A percentile compares a stretch with the other conserved stretches of the same genome.
Evolutionary conservation across 1,140 invertebrate species (phyloP).

Genomic region (Atta colombica): DNA sequence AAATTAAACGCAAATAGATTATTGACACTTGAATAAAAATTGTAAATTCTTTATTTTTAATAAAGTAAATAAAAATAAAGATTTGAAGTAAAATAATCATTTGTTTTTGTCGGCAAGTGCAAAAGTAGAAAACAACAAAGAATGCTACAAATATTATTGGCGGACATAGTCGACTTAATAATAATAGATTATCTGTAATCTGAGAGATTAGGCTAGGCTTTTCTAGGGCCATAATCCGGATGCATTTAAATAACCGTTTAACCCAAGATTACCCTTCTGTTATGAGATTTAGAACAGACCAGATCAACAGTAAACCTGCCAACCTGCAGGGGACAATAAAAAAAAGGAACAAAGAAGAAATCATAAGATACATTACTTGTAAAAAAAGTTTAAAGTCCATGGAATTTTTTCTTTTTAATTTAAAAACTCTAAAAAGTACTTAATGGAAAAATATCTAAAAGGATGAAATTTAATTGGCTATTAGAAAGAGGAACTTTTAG

Average conservation of each 20-base stretch:
- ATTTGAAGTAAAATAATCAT: background rate
- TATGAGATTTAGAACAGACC: background rate
- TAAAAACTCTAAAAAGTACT: background rate
- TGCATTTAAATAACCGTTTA: constrained; percentile 72
- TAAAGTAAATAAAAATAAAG: no score
- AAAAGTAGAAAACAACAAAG: background rate
- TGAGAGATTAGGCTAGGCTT: constrained; percentile 61
- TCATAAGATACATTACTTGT: background rate
- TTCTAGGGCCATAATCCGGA: constrained; percentile 72
- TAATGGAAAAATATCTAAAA: background rate
- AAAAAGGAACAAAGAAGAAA: background rate
- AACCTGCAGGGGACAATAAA: background rate
- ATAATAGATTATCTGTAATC: constrained; percentile 67
- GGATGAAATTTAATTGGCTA: background rate
- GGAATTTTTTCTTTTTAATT: background rate
- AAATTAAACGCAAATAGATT: background rate
- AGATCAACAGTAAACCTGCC: background rate
- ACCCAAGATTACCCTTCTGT: constrained; percentile 42
- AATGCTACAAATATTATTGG: background rate
- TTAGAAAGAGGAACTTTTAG: constrained; percentile 4
- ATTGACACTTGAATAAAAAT: background rate
- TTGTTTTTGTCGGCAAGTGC: background rate
- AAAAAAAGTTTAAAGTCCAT: background rate
- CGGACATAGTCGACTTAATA: background rate
- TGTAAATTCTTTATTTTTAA: background rate